Base-by-base conservation (phyloP, 2,888 invertebrate species). In the Sepiola atlantica region DNA sequence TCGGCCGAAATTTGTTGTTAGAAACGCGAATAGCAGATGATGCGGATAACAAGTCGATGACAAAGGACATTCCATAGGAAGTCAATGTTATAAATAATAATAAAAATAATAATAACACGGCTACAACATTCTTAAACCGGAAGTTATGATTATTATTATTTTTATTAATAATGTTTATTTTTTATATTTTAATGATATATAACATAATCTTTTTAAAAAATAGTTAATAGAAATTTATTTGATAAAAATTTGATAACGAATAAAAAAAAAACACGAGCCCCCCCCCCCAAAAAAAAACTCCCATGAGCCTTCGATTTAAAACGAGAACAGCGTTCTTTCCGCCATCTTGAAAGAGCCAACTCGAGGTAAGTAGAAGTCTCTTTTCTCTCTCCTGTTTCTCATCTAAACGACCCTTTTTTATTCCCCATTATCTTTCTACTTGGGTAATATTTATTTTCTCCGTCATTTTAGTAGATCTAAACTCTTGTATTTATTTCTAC, bases 331-430 rank as follows among this genome's bases (percentile, higher is more conserved):
- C 28, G 35, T 45, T 8, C n/a, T 55, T 54, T 92, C 35, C 92
- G 92, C 92, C 92, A 92, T 92, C 92, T 92, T 92, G 45, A 92
- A n/a, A 14, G 54, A 55, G 92, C 55, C 92, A 35, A 92, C 35
- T 8, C n/a, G n/a, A 92, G 92, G 92, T 92, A 92, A 18, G 92
- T 35, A 18, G 92, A 21, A 28, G 21, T 16, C 14, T 92, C 12
- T 10, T 20, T n/a, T 77, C 16, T 77, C 77, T 14, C n/a, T 77
- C 77, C 14, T 1, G 16, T 16, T 32, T 1, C 12, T 4, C 0
- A 16, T 14, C 10, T 14, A n/a, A n/a, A 14, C n/a, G 18, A 18
- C 2, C n/a, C n/a, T 77, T 77, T 10, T n/a, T 77, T 77, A 2
- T n/a, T n/a, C n/a, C 0, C 16, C 16, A 1, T 16, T 12, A n/a